Base-by-base conservation (phyloP, 2,113 vertebrate genomes). In the Leucosticte australis region DNA sequence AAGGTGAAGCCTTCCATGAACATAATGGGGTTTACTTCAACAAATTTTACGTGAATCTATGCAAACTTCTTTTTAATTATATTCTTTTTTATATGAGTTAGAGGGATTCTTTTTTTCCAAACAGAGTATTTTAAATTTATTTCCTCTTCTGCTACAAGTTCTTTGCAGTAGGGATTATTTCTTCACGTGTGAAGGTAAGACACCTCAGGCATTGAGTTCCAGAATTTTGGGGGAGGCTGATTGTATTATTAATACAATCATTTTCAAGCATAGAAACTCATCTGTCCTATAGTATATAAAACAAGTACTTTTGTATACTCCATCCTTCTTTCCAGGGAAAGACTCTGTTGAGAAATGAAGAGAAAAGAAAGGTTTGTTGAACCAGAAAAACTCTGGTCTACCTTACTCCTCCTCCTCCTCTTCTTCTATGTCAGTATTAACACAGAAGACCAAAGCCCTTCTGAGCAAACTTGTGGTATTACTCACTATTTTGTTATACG, bases 401-500 rank as follows among this genome's bases (percentile, higher is more conserved):
- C 5, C 14, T 57, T 70, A 10, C 5, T 82, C 16, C 10, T 41
- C 23, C 14, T 68, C 14, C 14, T 68, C 14, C 19, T 80, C 14
- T 24, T 89, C 17, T 20, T 57, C 47, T 49, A 8, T 26, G 37
- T 37, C 18, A 75, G 35, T 6, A 53, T 53, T 31, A 28, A 31
- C 28, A 53, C 28, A 31, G 28, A 30, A 31, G 12, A 27, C 15
- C 24, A 77, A 73, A 81, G 16, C 3, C 11, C 5, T 93, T 68
- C 23, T 35, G 27, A 79, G 7, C 8, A 79, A 68, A 85, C 30
- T 15, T 69, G 3, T 56, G 10, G 6, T 55, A 30, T 67, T 46
- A 50, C 12, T 15, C 33, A 82, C 1, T 6, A 1, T 1, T 73
- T 37, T 15, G 2, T 3, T 21, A 35, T 24, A 14, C 42, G 4